Percentiles rank a stretch among this genome's conserved stretches.
These are phyloP conservation scores for Himalopsyche tibetana DNA, from an alignment of 2,888 invertebrate species.

Conservation along the genomic window DNA sequence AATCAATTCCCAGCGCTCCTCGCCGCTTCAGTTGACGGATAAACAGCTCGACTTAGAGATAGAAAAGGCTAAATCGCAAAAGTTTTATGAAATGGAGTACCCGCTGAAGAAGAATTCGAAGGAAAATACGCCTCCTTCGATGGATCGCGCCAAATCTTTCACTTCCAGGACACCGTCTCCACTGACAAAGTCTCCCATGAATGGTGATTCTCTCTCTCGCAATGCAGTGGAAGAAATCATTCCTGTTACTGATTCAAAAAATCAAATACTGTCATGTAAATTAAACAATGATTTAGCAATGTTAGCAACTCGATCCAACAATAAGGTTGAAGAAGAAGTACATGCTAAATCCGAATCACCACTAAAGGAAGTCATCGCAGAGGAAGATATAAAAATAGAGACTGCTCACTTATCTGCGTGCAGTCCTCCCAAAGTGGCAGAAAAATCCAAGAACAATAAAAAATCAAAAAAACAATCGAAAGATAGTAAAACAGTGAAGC, in stretches of 20 bases:
- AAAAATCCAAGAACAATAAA: slow-evolving; percentile 64
- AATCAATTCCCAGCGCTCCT: slow-evolving; percentile 75
- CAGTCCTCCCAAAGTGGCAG: background rate
- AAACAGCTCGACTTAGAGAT: slow-evolving; percentile 84
- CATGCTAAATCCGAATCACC: slow-evolving; percentile 51
- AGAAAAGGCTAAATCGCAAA: slow-evolving; percentile 79
- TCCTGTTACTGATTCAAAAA: slow-evolving; percentile 51
- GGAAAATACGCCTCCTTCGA: slow-evolving; percentile 62
- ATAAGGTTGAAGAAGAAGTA: background rate
- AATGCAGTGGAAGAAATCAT: slow-evolving; percentile 50
- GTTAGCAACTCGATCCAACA: slow-evolving; percentile 37
- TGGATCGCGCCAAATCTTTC: slow-evolving; percentile 62
- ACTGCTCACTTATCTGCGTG: slow-evolving; percentile 31
- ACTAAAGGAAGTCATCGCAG: slow-evolving; percentile 52
- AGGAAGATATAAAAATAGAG: slow-evolving; percentile 51
- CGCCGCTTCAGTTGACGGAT: slow-evolving; percentile 79
- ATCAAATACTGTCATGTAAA: slow-evolving; percentile 58
- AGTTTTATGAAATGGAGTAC: slow-evolving; percentile 73
- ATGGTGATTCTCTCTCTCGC: background rate
- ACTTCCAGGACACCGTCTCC: slow-evolving; percentile 55
- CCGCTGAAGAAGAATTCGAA: slow-evolving; percentile 67
- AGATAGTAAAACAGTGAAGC: slow-evolving; percentile 69
- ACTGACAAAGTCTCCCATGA: background rate
- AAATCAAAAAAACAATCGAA: slow-evolving; percentile 67
- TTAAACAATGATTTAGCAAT: slow-evolving; percentile 50